Evolutionary conservation across 1,140 invertebrate genomes (phyloP), one percentile per base, ranked within the genome.

Genomic region (Sycophaga agraensis): DNA sequence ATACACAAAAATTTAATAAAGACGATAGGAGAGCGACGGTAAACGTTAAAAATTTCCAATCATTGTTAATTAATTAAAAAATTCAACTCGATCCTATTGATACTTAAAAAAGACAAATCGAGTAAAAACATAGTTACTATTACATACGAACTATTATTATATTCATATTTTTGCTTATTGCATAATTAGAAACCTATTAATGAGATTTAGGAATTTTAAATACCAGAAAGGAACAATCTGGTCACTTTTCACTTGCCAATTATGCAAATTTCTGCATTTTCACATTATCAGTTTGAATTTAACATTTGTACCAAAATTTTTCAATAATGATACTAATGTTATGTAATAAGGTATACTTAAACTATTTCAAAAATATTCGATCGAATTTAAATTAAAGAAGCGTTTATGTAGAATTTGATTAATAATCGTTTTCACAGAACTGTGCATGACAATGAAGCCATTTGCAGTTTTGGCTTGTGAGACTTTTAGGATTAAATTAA

Each of bases 131-230:
- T 72, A 72, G 73, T 69, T 66, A 71, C 68, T 72, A 74, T 72
- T 71, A 76, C 72, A 77, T 68, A 79, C 68, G 71, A 76, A 78
- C 70, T 76, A 77, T 75, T 78, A 78, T 76, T 74, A 78, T 76
- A 80, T 78, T 77, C 68, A 78, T 80, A 80, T 80, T 80, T 79
- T 80, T 80, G 78, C 78, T 79, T 80, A 78, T 71, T 72, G 71
- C 70, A 71, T 76, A 76, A 69, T 77, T 75, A 75, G 75, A 68
- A 70, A 74, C 74, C 70, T 74, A 76, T 70, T 73, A 70, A 74
- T 59, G 66, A 75, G 68, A 70, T 70, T 68, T 75, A 76, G 73
- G 69, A 63, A 72, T 70, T 73, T 67, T 49, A 57, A 67, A 61
- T 34, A 48, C 57, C 54, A 66, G 56, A 31, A 65, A 21, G 28